A percentile compares a stretch with the other conserved stretches of the same genome.
These are phyloP conservation scores for Pelodytes ibericus DNA, from an alignment of 2,797 vertebrate species.

Conservation along the genomic window DNA sequence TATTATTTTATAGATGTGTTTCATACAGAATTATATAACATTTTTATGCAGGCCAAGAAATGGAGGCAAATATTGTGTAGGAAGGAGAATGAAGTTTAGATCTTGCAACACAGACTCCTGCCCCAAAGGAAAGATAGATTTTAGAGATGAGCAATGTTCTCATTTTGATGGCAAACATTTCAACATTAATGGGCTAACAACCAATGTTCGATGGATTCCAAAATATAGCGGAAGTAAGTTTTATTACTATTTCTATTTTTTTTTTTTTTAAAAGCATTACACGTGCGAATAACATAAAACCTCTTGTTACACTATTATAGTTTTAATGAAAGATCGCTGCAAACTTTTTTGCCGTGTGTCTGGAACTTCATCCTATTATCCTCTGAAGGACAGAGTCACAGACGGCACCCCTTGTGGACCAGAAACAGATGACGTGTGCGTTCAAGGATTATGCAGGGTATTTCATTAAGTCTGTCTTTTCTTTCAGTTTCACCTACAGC, in stretches of 20 bases:
- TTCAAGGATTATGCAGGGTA: slow-evolving; percentile 98
- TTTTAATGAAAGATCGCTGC: slow-evolving; percentile 96
- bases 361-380: slow-evolving; percentile 92
- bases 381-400: slow-evolving; percentile 89
- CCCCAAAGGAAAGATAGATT: slow-evolving; percentile 86
- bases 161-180: slow-evolving; percentile 95
- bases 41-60: slow-evolving; percentile 82
- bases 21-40: neutral
- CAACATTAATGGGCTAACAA: slow-evolving; percentile 92
- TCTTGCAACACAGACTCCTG: slow-evolving; percentile 95
- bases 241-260: neutral
- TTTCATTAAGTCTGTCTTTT: slow-evolving; percentile 55
- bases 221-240: slow-evolving; percentile 98
- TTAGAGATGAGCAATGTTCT: slow-evolving; percentile 93
- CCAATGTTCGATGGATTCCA: slow-evolving; percentile 91
- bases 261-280: neutral
- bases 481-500: neutral
- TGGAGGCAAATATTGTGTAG: slow-evolving; percentile 92
- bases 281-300: slow-evolving; percentile 54
- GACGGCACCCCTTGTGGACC: slow-evolving; percentile 93
- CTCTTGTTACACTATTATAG: slow-evolving; percentile 70
- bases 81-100: slow-evolving; percentile 96
- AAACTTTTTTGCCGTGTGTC: slow-evolving; percentile 96
- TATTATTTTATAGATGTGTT: neutral
- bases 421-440: slow-evolving; percentile 93